Conservation (phyloP, 2,113 vertebrate species). For the Carettochelys insculpta region DNA sequence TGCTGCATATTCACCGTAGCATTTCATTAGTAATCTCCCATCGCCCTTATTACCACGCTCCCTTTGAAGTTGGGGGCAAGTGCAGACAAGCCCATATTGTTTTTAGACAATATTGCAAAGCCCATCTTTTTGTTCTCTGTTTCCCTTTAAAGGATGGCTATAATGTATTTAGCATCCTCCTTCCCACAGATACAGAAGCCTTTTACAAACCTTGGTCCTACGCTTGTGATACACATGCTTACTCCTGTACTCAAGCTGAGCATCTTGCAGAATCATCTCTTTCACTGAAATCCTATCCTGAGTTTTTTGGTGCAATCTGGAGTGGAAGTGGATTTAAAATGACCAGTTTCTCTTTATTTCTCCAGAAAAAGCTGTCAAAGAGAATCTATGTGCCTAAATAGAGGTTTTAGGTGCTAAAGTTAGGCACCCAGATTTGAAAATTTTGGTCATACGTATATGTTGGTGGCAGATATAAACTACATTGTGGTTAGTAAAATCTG, state of each 20-base stretch:
- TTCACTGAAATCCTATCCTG: background rate
- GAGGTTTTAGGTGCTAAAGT: background rate
- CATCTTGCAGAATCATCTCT: background rate
- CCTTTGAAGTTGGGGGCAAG: too few relatives aligned
- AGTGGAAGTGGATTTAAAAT: background rate
- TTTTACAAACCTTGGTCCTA: background rate
- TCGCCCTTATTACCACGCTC: too few relatives aligned
- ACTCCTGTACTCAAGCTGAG: background rate
- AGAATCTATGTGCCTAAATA: background rate
- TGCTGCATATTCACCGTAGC: too few relatives aligned
- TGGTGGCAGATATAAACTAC: background rate
- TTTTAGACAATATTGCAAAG: too few relatives aligned
- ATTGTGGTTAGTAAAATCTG: background rate
- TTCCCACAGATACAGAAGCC: background rate
- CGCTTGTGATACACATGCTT: background rate
- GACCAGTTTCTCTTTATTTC: background rate
- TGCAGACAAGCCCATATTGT: too few relatives aligned
- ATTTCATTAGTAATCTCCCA: too few relatives aligned
- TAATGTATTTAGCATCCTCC: background rate
- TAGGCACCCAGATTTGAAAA: background rate
- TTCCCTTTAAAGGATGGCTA: background rate
- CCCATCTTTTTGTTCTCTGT: background rate
- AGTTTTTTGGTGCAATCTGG: rapidly evolving
- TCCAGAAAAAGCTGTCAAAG: background rate
- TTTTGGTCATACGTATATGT: background rate